Conservation (phyloP, 2,797 vertebrate genomes). For the Enteromius paludinosus region DNA sequence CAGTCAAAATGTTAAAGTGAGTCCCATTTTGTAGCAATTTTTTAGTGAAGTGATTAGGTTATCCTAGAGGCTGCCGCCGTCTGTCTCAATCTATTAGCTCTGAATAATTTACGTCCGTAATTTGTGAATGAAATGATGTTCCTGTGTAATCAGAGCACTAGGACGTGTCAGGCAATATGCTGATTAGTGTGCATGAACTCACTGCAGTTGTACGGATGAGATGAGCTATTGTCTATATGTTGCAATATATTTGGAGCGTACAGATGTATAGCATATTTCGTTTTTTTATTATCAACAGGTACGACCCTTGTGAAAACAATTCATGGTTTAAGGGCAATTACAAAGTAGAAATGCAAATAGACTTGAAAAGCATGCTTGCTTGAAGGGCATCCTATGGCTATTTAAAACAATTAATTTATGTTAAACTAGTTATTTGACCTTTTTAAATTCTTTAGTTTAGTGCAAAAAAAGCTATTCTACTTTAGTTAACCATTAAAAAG, state of each 20-base stretch:
- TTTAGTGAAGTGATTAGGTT: conserved; percentile 34
- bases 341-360: conserved; percentile 15
- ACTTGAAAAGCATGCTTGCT: background rate
- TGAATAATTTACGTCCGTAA: conserved; percentile 91
- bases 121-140: conserved; percentile 90
- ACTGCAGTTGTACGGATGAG: conserved; percentile 6
- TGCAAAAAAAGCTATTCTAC: background rate
- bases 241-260: background rate
- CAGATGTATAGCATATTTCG: background rate
- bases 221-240: background rate
- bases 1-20: conserved; percentile 5
- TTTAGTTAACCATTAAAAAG: background rate
- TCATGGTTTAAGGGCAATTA: conserved; percentile 5
- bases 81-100: conserved; percentile 33
- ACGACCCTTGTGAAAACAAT: background rate
- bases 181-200: conserved; percentile 32
- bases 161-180: conserved; percentile 86
- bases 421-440: background rate
- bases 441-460: background rate
- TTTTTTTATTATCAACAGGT: conserved; percentile 10
- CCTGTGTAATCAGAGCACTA: conserved; percentile 88
- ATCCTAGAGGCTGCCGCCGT: background rate
- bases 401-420: conserved; percentile 7
- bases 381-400: background rate
- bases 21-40: conserved; percentile 3